phyloP scores from a whole-genome alignment of 2,888 invertebrate species.

The Mythimna impura region DNA sequence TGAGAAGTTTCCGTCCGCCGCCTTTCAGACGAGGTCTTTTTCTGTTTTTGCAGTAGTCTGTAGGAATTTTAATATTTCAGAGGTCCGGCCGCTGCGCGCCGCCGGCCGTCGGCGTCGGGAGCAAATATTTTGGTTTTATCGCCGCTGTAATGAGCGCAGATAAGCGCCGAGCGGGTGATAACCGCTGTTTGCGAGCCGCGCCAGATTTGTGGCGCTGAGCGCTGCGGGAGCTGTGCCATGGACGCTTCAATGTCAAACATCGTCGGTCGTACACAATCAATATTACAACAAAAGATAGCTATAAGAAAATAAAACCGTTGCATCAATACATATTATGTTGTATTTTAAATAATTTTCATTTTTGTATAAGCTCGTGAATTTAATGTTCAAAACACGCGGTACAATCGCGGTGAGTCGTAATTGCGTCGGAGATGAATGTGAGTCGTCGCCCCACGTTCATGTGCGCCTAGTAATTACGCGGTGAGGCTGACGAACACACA shows the following conservation, averaged over 20 bases:
- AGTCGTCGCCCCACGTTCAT: constrained; percentile 22
- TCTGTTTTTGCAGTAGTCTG: constrained; percentile 30
- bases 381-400: constrained; percentile 4
- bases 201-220: constrained; percentile 21
- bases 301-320: not conserved
- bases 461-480: constrained; percentile 29
- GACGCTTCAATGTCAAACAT: constrained; percentile 1
- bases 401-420: constrained; percentile 15
- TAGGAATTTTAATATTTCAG: constrained; percentile 55
- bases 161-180: constrained; percentile 56
- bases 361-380: constrained; percentile 9
- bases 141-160: constrained; percentile 50
- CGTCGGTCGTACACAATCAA: constrained; percentile 1
- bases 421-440: constrained; percentile 22
- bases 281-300: not conserved
- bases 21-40: constrained; percentile 20
- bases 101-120: constrained; percentile 28
- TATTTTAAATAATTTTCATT: not conserved
- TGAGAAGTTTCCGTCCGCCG: constrained; percentile 19
- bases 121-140: constrained; percentile 60
- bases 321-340: not conserved
- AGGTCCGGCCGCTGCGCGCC: constrained; percentile 36
- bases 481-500: constrained; percentile 12
- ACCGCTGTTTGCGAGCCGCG: constrained; percentile 31
- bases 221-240: constrained; percentile 5